phyloP scores from a whole-genome alignment of 2,888 invertebrate genomes.

The Hesperia comma region DNA sequence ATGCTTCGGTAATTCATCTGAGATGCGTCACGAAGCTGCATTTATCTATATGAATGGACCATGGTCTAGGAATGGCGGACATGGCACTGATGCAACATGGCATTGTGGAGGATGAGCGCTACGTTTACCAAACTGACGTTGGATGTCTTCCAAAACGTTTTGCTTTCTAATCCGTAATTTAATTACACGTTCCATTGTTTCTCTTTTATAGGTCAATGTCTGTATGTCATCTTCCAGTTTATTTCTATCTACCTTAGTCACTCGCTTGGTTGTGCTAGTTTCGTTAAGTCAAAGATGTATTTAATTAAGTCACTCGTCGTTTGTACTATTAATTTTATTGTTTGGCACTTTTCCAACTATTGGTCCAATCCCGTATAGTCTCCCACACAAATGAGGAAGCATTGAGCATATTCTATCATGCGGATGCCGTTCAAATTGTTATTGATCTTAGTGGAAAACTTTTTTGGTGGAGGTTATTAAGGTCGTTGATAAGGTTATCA shows the following conservation, averaged over 20 bases:
- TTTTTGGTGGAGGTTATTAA: too few species aligned
- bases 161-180: constrained; percentile 30
- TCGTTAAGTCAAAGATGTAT: too few species aligned
- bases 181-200: constrained; percentile 28
- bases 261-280: too few species aligned
- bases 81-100: constrained; percentile 30
- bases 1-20: background rate
- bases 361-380: background rate
- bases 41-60: constrained; percentile 22
- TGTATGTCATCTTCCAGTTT: constrained; percentile 5
- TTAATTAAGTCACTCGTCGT: background rate
- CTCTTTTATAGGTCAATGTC: constrained; percentile 30
- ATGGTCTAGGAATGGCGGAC: constrained; percentile 9
- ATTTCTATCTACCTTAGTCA: background rate
- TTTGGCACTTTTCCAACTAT: constrained; percentile 6
- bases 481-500: too few species aligned
- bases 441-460: background rate
- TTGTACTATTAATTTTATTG: background rate
- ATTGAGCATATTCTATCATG: background rate
- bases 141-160: constrained; percentile 43
- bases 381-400: too few species aligned
- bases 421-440: background rate
- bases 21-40: constrained; percentile 23
- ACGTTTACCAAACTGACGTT: constrained; percentile 40
- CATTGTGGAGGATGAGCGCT: constrained; percentile 44